Base-by-base conservation (phyloP, 1,140 invertebrate genomes). In the Neodiprion pinetum region DNA sequence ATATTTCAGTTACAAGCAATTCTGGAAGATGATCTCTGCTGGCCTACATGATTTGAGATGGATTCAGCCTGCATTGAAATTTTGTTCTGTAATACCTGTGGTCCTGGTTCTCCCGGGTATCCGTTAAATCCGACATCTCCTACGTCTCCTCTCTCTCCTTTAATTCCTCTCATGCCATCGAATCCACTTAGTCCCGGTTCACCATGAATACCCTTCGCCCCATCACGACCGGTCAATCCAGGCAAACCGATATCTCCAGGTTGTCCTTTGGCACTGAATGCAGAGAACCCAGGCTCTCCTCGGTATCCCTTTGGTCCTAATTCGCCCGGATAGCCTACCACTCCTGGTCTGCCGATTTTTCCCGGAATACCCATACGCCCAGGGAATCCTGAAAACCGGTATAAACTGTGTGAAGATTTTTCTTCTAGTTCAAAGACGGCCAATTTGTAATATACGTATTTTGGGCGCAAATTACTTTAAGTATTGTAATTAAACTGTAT, bases 41-140 rank as follows among this genome's bases (percentile, higher is more conserved):
- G 61, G 11, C 61, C 11, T n/a, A 65, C n/a, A 65, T 65, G 61
- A n/a, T n/a, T 12, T 65, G n/a, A 65, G 17, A 21, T 21, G 17
- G 17, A 21, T 21, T 21, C 17, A 21, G 17, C 17, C 17, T 21
- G 17, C 1, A 40, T 40, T 40, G 28, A 40, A 40, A 40, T 40
- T 2, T 40, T 40, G 28, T 40, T 40, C 28, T 14, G 70, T 48
- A 28, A 75, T 75, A 78, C 90, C 84, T 80, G 80, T 74, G 73
- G 78, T 21, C 90, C 89, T 67, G 75, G 66, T 67, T 75, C 77
- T 68, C 92, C 93, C 66, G 77, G 69, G 10, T 80, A 12, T 67
- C 92, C 92, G 74, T 85, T 84, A 9, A 83, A 73, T 53, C 92
- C 92, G 74, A 82, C 74, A 17, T 86, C 84, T n/a, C 92, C 91